phyloP scores from a whole-genome alignment of 2,113 vertebrate species.

The Nerophis lumbriciformis region DNA sequence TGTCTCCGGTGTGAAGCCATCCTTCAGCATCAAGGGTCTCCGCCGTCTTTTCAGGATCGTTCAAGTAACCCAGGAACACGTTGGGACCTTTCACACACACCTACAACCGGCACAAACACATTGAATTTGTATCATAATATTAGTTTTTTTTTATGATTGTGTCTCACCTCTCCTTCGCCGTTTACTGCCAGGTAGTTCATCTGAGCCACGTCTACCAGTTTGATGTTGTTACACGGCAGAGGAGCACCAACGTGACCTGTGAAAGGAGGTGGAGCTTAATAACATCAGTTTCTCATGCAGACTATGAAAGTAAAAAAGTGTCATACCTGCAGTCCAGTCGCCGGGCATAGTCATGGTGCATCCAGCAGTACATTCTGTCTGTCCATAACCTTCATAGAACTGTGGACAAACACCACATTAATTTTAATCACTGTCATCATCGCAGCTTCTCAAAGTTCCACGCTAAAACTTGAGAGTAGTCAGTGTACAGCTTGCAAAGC shows the following conservation, averaged over 20 bases:
- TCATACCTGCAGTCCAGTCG: slow-evolving; percentile 88
- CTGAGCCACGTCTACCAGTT: slow-evolving; percentile 88
- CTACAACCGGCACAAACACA: slow-evolving; percentile 54
- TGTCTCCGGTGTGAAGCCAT: slow-evolving; percentile 93
- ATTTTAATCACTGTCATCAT: no score
- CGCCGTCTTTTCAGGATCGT: slow-evolving; percentile 84
- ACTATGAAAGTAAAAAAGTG: background rate
- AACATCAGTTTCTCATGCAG: background rate
- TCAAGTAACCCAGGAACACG: slow-evolving; percentile 88
- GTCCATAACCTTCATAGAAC: slow-evolving; percentile 97
- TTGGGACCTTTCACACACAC: slow-evolving; percentile 89
- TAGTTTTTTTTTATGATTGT: background rate
- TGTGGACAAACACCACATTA: slow-evolving; percentile 40
- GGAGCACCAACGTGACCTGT: slow-evolving; percentile 91
- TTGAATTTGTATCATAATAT: no score
- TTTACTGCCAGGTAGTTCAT: slow-evolving; percentile 90
- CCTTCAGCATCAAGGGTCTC: slow-evolving; percentile 85
- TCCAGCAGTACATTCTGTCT: slow-evolving; percentile 92
- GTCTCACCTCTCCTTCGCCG: slow-evolving; percentile 88
- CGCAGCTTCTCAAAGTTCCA: no score
- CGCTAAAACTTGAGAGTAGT: no score
- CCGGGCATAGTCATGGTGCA: slow-evolving; percentile 83
- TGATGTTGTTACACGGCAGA: slow-evolving; percentile 84
- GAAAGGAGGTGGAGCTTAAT: background rate
- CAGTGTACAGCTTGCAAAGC: no score